Percentiles rank a stretch among this genome's conserved stretches.
Evolutionary conservation across 2,797 vertebrate genomes (phyloP).

Genomic region (Phyllotis vaccarum): DNA sequence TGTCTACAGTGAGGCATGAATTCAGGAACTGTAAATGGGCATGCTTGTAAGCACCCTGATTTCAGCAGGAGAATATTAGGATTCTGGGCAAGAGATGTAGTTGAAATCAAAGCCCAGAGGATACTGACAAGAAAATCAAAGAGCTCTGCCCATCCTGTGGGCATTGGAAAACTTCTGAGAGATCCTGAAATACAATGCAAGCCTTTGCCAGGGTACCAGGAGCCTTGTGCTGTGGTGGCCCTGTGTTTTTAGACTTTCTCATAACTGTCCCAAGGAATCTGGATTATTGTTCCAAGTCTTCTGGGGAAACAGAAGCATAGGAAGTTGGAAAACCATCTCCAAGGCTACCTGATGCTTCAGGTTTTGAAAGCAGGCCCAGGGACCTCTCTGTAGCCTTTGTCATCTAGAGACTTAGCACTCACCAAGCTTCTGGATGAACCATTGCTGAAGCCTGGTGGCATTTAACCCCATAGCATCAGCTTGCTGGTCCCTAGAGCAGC

Average conservation of each 20-base stretch:
- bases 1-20: not conserved
- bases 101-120: conserved; percentile 7
- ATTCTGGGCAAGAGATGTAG: not conserved
- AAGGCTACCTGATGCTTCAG: not conserved
- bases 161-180: not conserved
- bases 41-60: not conserved
- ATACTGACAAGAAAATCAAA: not conserved
- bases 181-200: not conserved
- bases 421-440: not conserved
- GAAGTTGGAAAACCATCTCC: not conserved
- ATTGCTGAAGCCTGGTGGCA: not conserved
- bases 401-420: not conserved
- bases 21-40: not conserved
- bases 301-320: not conserved
- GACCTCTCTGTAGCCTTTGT: not conserved
- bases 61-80: not conserved
- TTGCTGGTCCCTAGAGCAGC: not conserved
- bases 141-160: not conserved
- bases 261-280: not conserved
- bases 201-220: not conserved
- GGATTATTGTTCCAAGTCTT: not conserved
- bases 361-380: not conserved
- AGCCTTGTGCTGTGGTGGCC: no score
- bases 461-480: no score
- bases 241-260: not conserved